Conservation (phyloP, 2,113 vertebrate genomes). For the Micronycteris hirsuta region DNA sequence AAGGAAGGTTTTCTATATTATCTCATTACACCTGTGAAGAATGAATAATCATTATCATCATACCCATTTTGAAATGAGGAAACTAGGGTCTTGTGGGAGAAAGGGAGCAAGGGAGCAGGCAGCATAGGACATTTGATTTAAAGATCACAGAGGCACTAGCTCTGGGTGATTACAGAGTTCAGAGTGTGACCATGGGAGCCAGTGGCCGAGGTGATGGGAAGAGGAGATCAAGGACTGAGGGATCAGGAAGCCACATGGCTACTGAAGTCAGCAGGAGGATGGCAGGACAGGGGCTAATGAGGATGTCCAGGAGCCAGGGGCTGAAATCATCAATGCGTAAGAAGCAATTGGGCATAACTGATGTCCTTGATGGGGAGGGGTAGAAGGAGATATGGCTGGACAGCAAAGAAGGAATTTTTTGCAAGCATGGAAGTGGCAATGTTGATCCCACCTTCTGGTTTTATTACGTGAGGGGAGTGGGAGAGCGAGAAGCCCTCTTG, state of each 20-base stretch:
- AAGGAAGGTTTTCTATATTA: slow-evolving; percentile 18
- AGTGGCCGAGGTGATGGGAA: neutral
- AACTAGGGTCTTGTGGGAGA: neutral
- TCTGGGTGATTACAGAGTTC: neutral
- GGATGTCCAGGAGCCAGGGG: neutral
- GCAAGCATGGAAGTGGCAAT: neutral
- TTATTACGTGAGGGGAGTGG: neutral
- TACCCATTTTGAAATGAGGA: slow-evolving; percentile 27
- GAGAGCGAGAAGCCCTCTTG: neutral
- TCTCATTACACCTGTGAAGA: slow-evolving; percentile 36
- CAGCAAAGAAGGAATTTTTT: neutral
- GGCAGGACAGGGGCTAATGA: neutral
- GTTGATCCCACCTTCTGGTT: neutral
- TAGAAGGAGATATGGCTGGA: neutral
- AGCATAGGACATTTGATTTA: neutral
- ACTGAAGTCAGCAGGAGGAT: neutral
- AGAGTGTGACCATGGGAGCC: neutral
- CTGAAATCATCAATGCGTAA: neutral
- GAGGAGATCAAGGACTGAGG: neutral
- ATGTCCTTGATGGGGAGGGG: neutral
- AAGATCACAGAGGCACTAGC: neutral
- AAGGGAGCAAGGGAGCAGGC: neutral
- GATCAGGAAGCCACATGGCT: neutral
- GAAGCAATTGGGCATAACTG: neutral
- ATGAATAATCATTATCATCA: slow-evolving; percentile 2